Evolutionary conservation across 2,888 invertebrate species (phyloP), one percentile per base, ranked within the genome.

Genomic region (Dynastes hyllus): DNA sequence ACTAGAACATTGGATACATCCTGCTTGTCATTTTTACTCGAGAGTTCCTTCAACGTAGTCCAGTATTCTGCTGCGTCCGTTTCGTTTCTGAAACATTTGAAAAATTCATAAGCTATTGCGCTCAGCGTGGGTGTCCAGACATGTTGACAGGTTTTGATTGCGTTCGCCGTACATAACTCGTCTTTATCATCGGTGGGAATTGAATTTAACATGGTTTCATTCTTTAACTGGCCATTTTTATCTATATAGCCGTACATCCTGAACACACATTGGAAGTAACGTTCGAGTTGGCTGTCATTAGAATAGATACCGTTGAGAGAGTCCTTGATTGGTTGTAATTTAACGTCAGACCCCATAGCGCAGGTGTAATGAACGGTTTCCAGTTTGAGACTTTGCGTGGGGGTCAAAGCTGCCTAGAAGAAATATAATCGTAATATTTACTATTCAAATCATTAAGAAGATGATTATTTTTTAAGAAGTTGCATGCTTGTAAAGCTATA

Each of bases 181-280:
- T 78, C 50, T 29, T 78, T 69, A 45, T 61, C 78, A 40, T 70
- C 70, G 13, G 70, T n/a, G 13, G 78, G 78, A 70, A 78, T 78
- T 45, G 61, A 37, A 40, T 58, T 69, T 11, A 70, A 50, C 78
- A 78, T 78, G 11, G 69, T 70, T 50, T 45, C 63, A 37, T 58
- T 61, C 22, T 78, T 78, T 50, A 78, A 51, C 9, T 71, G 27
- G 51, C 70, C 78, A 6, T 58, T 22, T 22, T 9, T n/a, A 37
- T 78, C 70, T 45, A 69, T 22, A 45, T 70, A 78, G 22, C 78
- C 69, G 51, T 70, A 78, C 61, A 69, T 63, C 29, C 71, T 69
- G 61, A 78, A 78, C 29, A 78, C 78, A 51, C 78, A 78, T 16
- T 71, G 70, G 55, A 78, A 70, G 29, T 78, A 78, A n/a, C 63